Evolutionary conservation across 64 coral and sea anemone species (phyloP).

Genomic region (Cladopsammia gracilis): DNA sequence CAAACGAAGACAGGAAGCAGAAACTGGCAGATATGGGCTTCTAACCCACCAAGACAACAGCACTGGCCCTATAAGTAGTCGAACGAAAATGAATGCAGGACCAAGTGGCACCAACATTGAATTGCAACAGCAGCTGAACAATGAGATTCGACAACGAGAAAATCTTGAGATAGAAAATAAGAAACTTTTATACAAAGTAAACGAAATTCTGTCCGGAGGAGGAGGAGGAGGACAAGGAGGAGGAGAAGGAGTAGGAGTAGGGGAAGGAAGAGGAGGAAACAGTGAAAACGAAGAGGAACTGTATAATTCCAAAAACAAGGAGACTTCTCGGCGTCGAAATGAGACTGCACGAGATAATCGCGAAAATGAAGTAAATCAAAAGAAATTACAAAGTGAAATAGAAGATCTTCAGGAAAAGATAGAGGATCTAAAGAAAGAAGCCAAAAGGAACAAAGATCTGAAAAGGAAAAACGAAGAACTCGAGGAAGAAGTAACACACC

Average conservation of each 20-base stretch:
- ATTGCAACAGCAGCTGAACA: slow-evolving; percentile 17
- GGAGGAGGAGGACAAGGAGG: too few species aligned
- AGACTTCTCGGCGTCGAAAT: background rate
- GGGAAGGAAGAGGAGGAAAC: background rate
- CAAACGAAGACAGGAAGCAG: slow-evolving; percentile 48
- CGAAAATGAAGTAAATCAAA: slow-evolving; percentile 35
- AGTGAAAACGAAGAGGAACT: background rate
- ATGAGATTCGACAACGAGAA: slow-evolving; percentile 83
- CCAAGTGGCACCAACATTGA: background rate
- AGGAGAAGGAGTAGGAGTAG: background rate
- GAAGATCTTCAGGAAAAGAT: slow-evolving; percentile 79
- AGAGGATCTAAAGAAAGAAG: slow-evolving; percentile 68
- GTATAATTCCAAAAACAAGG: background rate
- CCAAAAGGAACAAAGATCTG: slow-evolving; percentile 75
- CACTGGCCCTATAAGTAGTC: background rate
- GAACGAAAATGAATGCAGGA: background rate
- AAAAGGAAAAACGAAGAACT: slow-evolving; percentile 85
- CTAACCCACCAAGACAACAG: background rate
- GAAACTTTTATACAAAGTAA: slow-evolving; percentile 89
- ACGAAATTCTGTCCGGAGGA: slow-evolving; percentile 58
- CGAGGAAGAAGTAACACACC: slow-evolving; percentile 77
- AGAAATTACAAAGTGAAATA: slow-evolving; percentile 71
- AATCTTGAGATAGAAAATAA: slow-evolving; percentile 90
- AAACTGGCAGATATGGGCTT: slow-evolving; percentile 1
- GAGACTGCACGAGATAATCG: background rate